These are phyloP conservation scores for Clarias magur DNA, from an alignment of 2,113 vertebrate genomes.

Conservation along the genomic window DNA sequence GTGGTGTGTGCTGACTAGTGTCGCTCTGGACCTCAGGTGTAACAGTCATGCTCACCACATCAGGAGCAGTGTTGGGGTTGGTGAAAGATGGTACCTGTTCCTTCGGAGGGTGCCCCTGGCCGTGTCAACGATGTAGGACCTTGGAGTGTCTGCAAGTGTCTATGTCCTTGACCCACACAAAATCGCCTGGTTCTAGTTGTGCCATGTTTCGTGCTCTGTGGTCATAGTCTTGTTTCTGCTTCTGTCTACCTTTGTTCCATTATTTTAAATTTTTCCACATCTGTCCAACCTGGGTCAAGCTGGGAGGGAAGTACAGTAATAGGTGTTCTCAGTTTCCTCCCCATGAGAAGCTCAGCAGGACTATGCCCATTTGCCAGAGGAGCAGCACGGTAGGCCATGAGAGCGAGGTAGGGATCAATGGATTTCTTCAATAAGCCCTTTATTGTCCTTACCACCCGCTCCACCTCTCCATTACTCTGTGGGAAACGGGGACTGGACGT, in stretches of 20 bases:
- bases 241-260: not conserved
- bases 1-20: too few species aligned
- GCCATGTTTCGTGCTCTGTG: too few species aligned
- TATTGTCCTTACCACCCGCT: slow-evolving; percentile 31
- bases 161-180: slow-evolving; percentile 17
- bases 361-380: slow-evolving; percentile 36
- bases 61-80: not conserved
- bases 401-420: slow-evolving; percentile 17
- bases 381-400: slow-evolving; percentile 38
- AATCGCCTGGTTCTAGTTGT: not conserved
- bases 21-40: too few species aligned
- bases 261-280: not conserved
- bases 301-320: slow-evolving; percentile 35
- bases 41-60: not conserved
- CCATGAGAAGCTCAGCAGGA: slow-evolving; percentile 44
- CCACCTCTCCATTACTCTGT: slow-evolving; percentile 43
- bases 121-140: slow-evolving; percentile 11
- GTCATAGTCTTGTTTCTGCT: not conserved
- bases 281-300: not conserved
- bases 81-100: slow-evolving; percentile 18
- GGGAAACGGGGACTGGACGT: slow-evolving; percentile 42
- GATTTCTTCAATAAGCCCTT: slow-evolving; percentile 40
- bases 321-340: slow-evolving; percentile 16
- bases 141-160: not conserved
- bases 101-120: slow-evolving; percentile 11